These are phyloP conservation scores for Wasmannia auropunctata DNA, from an alignment of 1,140 invertebrate species.

Conservation along the genomic window DNA sequence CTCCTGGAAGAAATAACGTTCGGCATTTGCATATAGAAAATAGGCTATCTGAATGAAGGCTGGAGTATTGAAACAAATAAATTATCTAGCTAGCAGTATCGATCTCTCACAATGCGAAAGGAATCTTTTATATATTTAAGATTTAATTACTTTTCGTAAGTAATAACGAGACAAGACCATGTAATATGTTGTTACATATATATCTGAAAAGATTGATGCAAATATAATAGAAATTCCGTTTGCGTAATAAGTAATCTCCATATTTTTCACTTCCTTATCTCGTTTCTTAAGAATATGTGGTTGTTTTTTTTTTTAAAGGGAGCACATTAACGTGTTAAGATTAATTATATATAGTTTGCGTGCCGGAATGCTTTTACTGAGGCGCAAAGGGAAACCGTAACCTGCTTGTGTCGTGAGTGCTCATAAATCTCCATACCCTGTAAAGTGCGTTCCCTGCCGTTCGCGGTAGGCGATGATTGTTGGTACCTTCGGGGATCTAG, in stretches of 20 bases:
- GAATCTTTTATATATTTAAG: background rate
- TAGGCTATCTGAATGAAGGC: background rate
- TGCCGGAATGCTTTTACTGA: conserved; percentile 1
- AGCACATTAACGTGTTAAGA: background rate
- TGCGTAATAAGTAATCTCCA: background rate
- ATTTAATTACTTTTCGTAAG: background rate
- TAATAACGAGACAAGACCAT: background rate
- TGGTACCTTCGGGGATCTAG: conserved; percentile 41
- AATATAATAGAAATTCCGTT: background rate
- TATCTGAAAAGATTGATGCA: background rate
- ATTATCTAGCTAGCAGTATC: too few species aligned
- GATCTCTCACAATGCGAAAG: background rate
- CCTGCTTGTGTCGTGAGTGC: conserved; percentile 24
- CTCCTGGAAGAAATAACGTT: background rate
- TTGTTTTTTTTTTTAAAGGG: conserved; percentile 15
- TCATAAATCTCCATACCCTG: conserved; percentile 41
- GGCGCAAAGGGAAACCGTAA: background rate
- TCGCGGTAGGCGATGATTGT: conserved; percentile 41
- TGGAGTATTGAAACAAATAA: background rate
- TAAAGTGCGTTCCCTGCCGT: conserved; percentile 44
- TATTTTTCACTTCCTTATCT: background rate
- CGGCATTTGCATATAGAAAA: background rate
- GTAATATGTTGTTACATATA: background rate
- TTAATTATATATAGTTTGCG: conserved; percentile 44
- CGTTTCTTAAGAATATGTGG: background rate